Evolutionary conservation across 2,113 vertebrate species (phyloP).

Genomic region (Hippocampus zosterae): DNA sequence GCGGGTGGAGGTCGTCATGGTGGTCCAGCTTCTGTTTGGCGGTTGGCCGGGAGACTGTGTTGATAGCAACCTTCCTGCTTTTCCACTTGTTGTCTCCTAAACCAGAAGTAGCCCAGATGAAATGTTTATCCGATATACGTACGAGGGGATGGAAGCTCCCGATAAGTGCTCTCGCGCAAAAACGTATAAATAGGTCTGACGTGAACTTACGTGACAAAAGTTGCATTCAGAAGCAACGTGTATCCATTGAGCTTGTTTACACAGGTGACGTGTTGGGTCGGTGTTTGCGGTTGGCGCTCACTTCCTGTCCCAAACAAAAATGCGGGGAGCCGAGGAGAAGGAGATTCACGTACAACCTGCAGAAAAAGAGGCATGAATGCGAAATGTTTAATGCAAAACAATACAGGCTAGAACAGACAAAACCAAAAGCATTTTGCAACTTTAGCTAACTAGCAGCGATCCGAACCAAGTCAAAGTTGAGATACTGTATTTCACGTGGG

Average conservation of each 20-base stretch:
- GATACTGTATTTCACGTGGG: too few relatives aligned
- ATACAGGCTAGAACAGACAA: too few relatives aligned
- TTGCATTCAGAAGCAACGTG: slow-evolving; percentile 8
- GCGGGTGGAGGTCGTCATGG: background rate
- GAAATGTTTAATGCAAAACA: background rate
- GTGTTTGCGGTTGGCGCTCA: slow-evolving; percentile 11
- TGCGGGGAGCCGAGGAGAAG: background rate
- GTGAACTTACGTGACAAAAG: slow-evolving; percentile 14
- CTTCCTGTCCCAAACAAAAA: slow-evolving; percentile 23
- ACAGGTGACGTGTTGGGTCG: slow-evolving; percentile 9
- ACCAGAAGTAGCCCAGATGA: slow-evolving; percentile 18
- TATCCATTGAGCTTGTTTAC: slow-evolving; percentile 10
- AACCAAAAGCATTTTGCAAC: too few relatives aligned
- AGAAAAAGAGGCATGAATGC: background rate
- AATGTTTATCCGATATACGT: slow-evolving; percentile 41
- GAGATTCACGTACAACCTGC: background rate
- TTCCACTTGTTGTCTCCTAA: slow-evolving; percentile 31
- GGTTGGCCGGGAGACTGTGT: slow-evolving; percentile 37
- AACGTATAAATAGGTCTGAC: slow-evolving; percentile 35
- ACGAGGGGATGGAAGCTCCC: slow-evolving; percentile 28
- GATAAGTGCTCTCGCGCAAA: slow-evolving; percentile 10
- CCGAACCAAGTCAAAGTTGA: too few relatives aligned
- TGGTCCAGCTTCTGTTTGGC: slow-evolving; percentile 20
- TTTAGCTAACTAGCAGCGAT: too few relatives aligned
- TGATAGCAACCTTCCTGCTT: slow-evolving; percentile 53